Conservation (phyloP, 2,888 invertebrate genomes). For the Hemicrepidius hirtus region DNA sequence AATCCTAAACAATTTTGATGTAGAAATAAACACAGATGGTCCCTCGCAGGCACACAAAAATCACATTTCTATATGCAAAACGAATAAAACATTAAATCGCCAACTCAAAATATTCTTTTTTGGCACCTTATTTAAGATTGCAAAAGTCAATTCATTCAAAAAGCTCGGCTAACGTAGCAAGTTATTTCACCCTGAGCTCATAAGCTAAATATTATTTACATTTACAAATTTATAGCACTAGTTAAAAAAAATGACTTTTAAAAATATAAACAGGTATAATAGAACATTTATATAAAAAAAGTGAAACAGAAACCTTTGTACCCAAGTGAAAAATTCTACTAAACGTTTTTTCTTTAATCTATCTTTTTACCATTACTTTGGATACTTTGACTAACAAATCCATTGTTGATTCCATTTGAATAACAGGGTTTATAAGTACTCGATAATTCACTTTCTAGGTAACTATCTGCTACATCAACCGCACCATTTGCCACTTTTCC, state of each 20-base stretch:
- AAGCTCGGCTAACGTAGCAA: conserved; percentile 7
- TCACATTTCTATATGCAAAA: conserved; percentile 31
- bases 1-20: conserved; percentile 30
- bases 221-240: neutral
- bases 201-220: conserved; percentile 17
- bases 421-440: conserved; percentile 78
- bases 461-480: conserved; percentile 71
- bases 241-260: neutral
- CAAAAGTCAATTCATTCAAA: conserved; percentile 1
- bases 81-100: conserved; percentile 1
- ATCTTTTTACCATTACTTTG: conserved; percentile 61
- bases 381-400: conserved; percentile 73
- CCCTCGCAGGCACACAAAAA: conserved; percentile 40
- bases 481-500: conserved; percentile 64
- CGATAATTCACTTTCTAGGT: conserved; percentile 75
- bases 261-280: neutral
- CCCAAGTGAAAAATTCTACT: conserved; percentile 29
- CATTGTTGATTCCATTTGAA: conserved; percentile 78
- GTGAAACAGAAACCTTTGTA: conserved; percentile 26
- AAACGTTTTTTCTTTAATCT: conserved; percentile 50
- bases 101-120: conserved; percentile 20
- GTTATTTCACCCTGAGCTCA: conserved; percentile 31
- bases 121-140: conserved; percentile 31
- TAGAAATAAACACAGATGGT: conserved; percentile 39
- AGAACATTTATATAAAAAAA: conserved; percentile 1